These are phyloP conservation scores for Pyrrhia umbra DNA, from an alignment of 2,888 invertebrate genomes.

Conservation along the genomic window DNA sequence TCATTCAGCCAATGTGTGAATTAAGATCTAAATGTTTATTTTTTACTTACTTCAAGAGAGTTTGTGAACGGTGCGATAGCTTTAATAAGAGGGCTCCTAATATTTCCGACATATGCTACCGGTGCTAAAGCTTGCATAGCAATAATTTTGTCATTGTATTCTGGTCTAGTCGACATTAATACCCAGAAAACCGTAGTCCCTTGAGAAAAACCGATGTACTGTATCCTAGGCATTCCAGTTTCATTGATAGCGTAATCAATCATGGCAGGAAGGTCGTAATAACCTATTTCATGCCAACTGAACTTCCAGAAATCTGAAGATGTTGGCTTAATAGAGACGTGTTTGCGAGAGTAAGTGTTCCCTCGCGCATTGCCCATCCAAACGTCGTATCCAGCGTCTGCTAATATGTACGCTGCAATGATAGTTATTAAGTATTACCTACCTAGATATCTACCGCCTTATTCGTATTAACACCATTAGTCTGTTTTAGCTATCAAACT, in stretches of 20 bases:
- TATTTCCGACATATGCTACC: slow-evolving; percentile 87
- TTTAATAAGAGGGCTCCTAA: slow-evolving; percentile 86
- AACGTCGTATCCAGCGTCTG: slow-evolving; percentile 93
- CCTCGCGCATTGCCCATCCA: slow-evolving; percentile 97
- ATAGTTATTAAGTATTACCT: neutral
- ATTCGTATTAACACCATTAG: too few species aligned
- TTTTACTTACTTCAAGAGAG: slow-evolving; percentile 85
- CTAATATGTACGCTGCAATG: slow-evolving; percentile 91
- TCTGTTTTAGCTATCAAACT: too few species aligned
- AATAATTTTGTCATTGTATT: slow-evolving; percentile 90
- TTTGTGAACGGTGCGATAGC: slow-evolving; percentile 84
- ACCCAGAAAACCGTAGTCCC: slow-evolving; percentile 92
- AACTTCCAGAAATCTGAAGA: slow-evolving; percentile 85
- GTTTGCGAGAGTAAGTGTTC: slow-evolving; percentile 93
- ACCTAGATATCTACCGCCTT: too few species aligned
- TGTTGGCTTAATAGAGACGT: slow-evolving; percentile 82
- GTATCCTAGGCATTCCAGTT: slow-evolving; percentile 90
- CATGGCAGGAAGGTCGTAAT: slow-evolving; percentile 93
- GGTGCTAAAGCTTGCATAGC: slow-evolving; percentile 91
- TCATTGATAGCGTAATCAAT: slow-evolving; percentile 91
- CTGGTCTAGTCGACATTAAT: slow-evolving; percentile 88
- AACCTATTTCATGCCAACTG: slow-evolving; percentile 95
- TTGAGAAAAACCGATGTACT: slow-evolving; percentile 93
- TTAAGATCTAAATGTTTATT: neutral
- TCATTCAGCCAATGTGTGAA: neutral